Evolutionary conservation across 2,888 invertebrate species (phyloP).

Genomic region (Melanotus villosus): DNA sequence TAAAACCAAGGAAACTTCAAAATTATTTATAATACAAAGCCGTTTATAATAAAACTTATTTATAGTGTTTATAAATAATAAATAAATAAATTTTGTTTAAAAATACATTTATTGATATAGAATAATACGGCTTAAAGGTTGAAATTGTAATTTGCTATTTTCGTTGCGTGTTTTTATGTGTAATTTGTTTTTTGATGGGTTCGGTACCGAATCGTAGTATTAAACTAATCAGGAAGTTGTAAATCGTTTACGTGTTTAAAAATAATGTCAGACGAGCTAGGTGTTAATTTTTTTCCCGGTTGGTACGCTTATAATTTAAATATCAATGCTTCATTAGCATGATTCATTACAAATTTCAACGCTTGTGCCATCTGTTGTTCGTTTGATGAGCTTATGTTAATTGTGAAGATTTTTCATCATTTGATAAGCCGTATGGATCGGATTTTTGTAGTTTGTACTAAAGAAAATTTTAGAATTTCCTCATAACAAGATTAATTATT

Average conservation of each 20-base stretch:
- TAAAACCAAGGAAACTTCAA: not conserved
- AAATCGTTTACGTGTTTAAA: constrained; percentile 1
- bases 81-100: not conserved
- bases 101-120: not conserved
- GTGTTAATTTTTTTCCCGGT: constrained; percentile 15
- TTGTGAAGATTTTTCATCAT: constrained; percentile 25
- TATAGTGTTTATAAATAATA: too few species aligned
- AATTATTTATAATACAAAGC: too few species aligned
- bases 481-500: constrained; percentile 14
- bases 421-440: not conserved
- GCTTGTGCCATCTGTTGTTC: constrained; percentile 34
- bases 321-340: constrained; percentile 40
- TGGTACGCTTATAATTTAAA: constrained; percentile 32
- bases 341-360: constrained; percentile 37
- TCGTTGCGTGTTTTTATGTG: too few species aligned
- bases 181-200: too few species aligned
- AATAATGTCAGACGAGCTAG: not conserved
- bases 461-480: too few species aligned
- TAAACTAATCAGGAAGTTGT: constrained; percentile 2
- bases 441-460: too few species aligned
- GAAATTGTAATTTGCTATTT: not conserved
- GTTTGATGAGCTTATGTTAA: constrained; percentile 20
- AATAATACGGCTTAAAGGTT: not conserved
- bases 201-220: not conserved
- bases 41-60: too few species aligned